Percentiles rank a stretch among this genome's conserved stretches.
phyloP scores from a whole-genome alignment of 2,797 vertebrate genomes.

The Centropyge bicolor region DNA sequence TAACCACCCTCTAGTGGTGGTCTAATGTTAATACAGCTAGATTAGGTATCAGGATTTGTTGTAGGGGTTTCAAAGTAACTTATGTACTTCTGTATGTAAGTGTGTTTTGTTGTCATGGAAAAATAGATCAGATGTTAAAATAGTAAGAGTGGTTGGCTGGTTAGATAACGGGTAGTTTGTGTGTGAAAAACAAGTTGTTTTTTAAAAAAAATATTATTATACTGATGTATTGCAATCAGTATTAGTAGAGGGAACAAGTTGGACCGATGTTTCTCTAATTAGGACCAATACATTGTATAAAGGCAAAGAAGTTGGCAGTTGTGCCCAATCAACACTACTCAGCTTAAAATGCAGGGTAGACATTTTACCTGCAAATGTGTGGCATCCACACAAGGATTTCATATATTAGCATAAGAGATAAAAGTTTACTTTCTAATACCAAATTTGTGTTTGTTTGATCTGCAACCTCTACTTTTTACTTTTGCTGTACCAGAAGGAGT shows the following conservation, averaged over 20 bases:
- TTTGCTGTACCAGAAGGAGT: neutral
- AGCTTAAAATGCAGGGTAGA: neutral
- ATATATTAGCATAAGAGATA: neutral
- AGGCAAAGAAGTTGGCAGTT: neutral
- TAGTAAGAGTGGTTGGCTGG: neutral
- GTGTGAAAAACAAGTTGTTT: neutral
- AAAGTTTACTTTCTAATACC: neutral
- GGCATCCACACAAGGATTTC: neutral
- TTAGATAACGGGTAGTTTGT: neutral
- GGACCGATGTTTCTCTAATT: neutral
- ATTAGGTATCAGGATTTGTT: constrained; percentile 22
- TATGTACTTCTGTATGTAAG: neutral
- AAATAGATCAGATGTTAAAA: constrained; percentile 4
- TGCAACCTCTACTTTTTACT: neutral
- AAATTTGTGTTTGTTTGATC: neutral
- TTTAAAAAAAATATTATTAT: no score
- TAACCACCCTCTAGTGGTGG: constrained; percentile 69
- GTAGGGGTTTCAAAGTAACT: neutral
- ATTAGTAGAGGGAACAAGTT: neutral
- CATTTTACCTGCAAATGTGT: neutral
- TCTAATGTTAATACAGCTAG: constrained; percentile 34
- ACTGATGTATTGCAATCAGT: neutral
- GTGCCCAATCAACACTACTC: neutral
- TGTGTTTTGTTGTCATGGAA: constrained; percentile 1
- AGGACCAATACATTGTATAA: neutral